phyloP scores from a whole-genome alignment of 2,113 vertebrate species.

The Heterocephalus glaber region DNA sequence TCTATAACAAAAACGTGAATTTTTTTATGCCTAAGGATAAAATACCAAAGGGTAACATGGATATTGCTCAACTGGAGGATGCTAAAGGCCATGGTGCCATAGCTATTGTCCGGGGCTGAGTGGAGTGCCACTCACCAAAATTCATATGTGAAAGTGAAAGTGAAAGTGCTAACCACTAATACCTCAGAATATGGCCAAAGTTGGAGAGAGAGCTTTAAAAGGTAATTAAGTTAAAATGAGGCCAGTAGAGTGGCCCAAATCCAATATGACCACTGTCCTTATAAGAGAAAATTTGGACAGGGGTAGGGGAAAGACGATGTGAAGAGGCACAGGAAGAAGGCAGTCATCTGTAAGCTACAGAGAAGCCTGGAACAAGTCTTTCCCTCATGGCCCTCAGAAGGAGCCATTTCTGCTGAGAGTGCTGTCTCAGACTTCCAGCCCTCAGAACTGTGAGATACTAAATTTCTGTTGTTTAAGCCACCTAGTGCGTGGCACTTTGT shows the following conservation, averaged over 20 bases:
- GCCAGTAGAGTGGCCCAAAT: not conserved
- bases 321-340: not conserved
- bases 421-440: not conserved
- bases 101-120: not conserved
- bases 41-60: not conserved
- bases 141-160: not conserved
- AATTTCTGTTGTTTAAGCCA: not conserved
- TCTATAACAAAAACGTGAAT: constrained; percentile 33
- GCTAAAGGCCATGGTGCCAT: not conserved
- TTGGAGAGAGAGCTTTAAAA: not conserved
- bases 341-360: not conserved
- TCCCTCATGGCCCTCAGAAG: not conserved
- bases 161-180: not conserved
- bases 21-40: constrained; percentile 28
- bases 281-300: constrained; percentile 2
- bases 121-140: not conserved
- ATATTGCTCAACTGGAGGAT: not conserved
- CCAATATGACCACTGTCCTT: not conserved
- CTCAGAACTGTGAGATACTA: not conserved
- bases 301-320: not conserved
- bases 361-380: not conserved
- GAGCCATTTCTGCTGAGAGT: not conserved
- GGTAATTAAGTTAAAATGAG: not conserved
- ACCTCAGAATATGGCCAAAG: not conserved
- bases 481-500: not conserved